phyloP scores from a whole-genome alignment of 2,113 vertebrate species.

The Corapipo altera region DNA sequence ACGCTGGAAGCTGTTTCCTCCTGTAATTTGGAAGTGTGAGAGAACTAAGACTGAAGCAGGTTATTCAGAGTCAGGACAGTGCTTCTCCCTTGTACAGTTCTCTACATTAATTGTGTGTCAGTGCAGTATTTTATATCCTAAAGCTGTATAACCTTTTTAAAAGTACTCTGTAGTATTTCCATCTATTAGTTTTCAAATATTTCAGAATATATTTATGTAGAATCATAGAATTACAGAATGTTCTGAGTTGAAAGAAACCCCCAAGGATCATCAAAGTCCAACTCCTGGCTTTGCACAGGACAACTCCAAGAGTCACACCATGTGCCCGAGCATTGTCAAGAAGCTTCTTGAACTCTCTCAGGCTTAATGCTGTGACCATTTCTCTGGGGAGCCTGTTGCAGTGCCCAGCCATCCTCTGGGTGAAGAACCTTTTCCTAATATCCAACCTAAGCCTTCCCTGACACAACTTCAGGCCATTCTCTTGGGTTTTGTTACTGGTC shows the following conservation, averaged over 20 bases:
- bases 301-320: neutral
- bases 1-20: neutral
- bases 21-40: neutral
- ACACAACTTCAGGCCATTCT: neutral
- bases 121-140: neutral
- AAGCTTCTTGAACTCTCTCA: neutral
- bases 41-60: neutral
- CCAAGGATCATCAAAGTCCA: neutral
- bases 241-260: neutral
- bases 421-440: neutral
- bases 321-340: neutral
- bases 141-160: neutral
- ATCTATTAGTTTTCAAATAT: neutral
- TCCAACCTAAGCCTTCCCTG: neutral
- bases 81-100: neutral
- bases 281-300: fast-evolving
- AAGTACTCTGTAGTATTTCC: neutral
- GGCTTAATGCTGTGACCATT: neutral
- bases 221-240: neutral
- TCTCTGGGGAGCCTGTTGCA: neutral
- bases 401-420: fast-evolving
- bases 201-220: neutral
- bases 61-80: neutral
- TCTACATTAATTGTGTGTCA: neutral
- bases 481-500: neutral